Conservation (phyloP, 2,888 invertebrate species). For the Suillia variegata region DNA sequence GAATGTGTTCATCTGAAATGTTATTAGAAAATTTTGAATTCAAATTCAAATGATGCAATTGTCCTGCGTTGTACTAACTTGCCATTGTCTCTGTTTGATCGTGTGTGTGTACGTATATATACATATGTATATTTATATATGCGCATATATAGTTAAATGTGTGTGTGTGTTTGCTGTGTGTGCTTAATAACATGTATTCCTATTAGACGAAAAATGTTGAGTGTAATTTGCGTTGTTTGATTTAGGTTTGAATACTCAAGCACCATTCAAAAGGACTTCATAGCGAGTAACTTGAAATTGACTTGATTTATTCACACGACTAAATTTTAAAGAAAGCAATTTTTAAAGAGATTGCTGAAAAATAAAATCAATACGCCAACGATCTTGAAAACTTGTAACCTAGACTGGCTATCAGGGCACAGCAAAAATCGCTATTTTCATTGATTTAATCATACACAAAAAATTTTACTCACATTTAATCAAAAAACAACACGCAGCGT, state of each 20-base stretch:
- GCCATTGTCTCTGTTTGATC: conserved; percentile 5
- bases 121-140: background rate
- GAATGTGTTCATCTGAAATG: conserved; percentile 50
- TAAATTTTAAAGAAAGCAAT: no score
- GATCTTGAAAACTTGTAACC: no score
- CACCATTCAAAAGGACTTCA: background rate
- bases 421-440: no score
- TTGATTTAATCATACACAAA: no score
- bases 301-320: no score
- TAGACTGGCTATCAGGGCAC: no score
- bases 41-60: conserved; percentile 47
- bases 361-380: no score
- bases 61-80: conserved; percentile 7
- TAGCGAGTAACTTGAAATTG: no score
- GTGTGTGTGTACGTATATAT: conserved; percentile 6
- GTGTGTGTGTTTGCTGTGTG: background rate
- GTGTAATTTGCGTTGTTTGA: conserved; percentile 34
- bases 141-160: background rate
- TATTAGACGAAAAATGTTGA: conserved; percentile 40
- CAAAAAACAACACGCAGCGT: no score
- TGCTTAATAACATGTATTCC: conserved; percentile 33
- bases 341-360: no score
- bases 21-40: conserved; percentile 51
- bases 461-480: no score
- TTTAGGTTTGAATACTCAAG: background rate